These are phyloP conservation scores for Struthio camelus DNA, from an alignment of 2,113 vertebrate species.

Conservation along the genomic window DNA sequence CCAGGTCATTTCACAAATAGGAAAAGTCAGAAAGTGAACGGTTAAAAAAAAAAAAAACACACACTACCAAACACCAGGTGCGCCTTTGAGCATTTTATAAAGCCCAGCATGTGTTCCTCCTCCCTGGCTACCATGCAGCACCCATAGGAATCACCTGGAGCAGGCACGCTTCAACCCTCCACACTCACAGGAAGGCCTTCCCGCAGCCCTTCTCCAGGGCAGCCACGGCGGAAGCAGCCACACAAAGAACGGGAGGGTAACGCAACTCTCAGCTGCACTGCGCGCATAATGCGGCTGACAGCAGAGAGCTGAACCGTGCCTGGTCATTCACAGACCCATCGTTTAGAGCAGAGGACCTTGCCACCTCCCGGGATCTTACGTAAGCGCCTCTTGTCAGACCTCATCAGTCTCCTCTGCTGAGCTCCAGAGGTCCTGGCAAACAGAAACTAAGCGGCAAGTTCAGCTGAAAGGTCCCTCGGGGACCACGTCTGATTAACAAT, in stretches of 20 bases:
- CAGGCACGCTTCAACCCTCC: not conserved
- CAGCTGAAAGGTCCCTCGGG: not conserved
- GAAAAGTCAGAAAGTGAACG: not conserved
- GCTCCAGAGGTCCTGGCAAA: not conserved
- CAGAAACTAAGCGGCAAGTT: constrained; percentile 23
- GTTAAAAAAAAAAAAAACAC: not conserved
- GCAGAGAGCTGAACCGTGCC: not conserved
- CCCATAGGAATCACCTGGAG: not conserved
- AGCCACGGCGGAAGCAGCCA: not conserved
- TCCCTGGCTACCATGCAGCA: not conserved
- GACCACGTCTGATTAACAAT: not conserved
- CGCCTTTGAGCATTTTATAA: not conserved
- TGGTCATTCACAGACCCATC: rapidly evolving
- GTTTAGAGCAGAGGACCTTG: not conserved
- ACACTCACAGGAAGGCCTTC: rapidly evolving
- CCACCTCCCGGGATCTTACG: not conserved
- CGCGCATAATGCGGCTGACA: not conserved
- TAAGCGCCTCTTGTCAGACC: constrained; percentile 7
- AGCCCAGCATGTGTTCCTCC: not conserved
- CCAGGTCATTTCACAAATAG: not conserved
- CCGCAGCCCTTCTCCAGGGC: not conserved
- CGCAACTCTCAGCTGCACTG: not conserved
- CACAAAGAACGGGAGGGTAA: not conserved
- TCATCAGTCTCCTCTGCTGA: not conserved
- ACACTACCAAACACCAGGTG: rapidly evolving